Evolutionary conservation across 2,113 vertebrate species (phyloP).

Genomic region (Gobio gobio): DNA sequence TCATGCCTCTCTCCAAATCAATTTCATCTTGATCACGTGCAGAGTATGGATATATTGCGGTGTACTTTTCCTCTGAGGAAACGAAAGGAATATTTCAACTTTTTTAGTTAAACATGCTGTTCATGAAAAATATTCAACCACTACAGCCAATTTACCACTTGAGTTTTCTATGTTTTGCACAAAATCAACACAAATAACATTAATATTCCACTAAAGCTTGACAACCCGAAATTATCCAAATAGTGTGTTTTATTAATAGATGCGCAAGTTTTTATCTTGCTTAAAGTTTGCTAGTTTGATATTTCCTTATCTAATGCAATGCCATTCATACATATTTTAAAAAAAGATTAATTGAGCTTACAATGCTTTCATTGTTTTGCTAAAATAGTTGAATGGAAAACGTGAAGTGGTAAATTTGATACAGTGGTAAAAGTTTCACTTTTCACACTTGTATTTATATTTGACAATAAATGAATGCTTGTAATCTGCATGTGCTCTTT

Average conservation of each 20-base stretch:
- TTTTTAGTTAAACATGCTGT: neutral
- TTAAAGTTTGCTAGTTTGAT: neutral
- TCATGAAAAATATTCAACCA: neutral
- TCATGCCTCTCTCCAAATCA: slow-evolving; percentile 88
- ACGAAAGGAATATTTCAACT: neutral
- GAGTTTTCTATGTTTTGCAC: slow-evolving; percentile 17
- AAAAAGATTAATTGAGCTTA: neutral
- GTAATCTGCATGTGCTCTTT: neutral
- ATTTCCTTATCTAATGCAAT: neutral
- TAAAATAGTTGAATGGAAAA: neutral
- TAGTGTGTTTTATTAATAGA: neutral
- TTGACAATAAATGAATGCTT: neutral
- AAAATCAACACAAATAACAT: neutral
- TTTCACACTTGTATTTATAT: neutral
- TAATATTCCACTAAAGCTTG: neutral
- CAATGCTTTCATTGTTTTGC: neutral
- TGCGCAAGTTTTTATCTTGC: neutral
- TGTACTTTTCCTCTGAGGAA: slow-evolving; percentile 91
- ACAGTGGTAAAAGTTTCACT: neutral
- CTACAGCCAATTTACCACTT: neutral
- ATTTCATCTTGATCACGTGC: slow-evolving; percentile 96
- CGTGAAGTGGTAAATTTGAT: slow-evolving; percentile 2
- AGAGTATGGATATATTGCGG: slow-evolving; percentile 89
- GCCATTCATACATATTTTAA: neutral
- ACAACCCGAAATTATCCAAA: neutral